A percentile compares a stretch with the other conserved stretches of the same genome.
These are phyloP conservation scores for Gerris buenoi DNA, from an alignment of 1,140 invertebrate species.

Conservation along the genomic window DNA sequence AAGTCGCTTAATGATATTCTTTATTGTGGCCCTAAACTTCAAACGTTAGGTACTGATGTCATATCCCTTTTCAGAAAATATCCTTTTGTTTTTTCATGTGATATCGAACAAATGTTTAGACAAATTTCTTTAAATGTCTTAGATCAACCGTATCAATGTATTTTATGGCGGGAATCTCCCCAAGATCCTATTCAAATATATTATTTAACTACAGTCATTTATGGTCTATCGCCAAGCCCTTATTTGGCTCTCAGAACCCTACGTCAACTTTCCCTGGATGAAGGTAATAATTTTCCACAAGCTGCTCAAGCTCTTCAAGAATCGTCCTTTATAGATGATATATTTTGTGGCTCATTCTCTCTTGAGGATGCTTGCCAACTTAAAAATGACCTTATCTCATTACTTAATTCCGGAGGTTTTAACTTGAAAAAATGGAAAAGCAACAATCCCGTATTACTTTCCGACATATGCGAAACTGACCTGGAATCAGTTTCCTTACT, in stretches of 20 bases:
- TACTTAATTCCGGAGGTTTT: slow-evolving; percentile 17
- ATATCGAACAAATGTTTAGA: slow-evolving; percentile 24
- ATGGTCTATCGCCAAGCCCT: slow-evolving; percentile 27
- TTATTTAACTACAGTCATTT: slow-evolving; percentile 26
- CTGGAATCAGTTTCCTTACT: not conserved
- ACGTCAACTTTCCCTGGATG: slow-evolving; percentile 24
- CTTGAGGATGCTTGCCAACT: slow-evolving; percentile 16
- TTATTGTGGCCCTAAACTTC: slow-evolving; percentile 26
- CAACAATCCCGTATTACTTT: slow-evolving; percentile 6
- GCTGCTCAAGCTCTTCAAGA: slow-evolving; percentile 22
- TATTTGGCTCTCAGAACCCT: slow-evolving; percentile 26
- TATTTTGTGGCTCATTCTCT: slow-evolving; percentile 25
- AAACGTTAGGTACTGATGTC: slow-evolving; percentile 28
- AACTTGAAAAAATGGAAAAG: slow-evolving; percentile 16
- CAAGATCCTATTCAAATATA: slow-evolving; percentile 18
- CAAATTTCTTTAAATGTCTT: slow-evolving; percentile 15
- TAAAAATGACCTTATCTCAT: slow-evolving; percentile 10
- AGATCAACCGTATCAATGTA: slow-evolving; percentile 24
- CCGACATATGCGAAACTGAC: not conserved
- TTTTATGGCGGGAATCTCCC: slow-evolving; percentile 19
- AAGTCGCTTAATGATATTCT: slow-evolving; percentile 27
- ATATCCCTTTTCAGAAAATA: slow-evolving; percentile 26
- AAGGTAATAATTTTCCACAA: slow-evolving; percentile 18
- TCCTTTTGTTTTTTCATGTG: slow-evolving; percentile 22
- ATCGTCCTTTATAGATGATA: slow-evolving; percentile 34